A percentile compares a stretch with the other conserved stretches of the same genome.
phyloP scores from a whole-genome alignment of 1,140 invertebrate species.

The Drosophila ercepeae region DNA sequence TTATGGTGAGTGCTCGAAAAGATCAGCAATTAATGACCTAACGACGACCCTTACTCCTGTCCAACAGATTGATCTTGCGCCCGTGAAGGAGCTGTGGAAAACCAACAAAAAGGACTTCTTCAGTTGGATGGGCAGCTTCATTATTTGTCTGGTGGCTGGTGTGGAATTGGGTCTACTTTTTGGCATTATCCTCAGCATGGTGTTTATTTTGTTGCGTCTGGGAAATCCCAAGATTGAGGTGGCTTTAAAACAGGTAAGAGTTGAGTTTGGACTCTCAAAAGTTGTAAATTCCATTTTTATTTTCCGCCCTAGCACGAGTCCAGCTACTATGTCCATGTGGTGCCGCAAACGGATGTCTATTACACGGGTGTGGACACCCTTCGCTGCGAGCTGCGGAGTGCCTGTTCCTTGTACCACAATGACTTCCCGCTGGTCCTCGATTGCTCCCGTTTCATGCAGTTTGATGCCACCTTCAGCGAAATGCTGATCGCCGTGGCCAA shows the following conservation, averaged over 20 bases:
- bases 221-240: constrained; percentile 90
- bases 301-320: constrained; percentile 47
- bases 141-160: constrained; percentile 90
- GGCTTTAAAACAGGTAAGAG: constrained; percentile 86
- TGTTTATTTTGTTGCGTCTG: constrained; percentile 91
- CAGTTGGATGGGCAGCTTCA: constrained; percentile 90
- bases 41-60: not conserved
- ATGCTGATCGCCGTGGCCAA: constrained; percentile 83
- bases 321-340: constrained; percentile 85
- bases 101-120: constrained; percentile 88
- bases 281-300: not conserved
- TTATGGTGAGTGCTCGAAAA: constrained; percentile 87
- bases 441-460: constrained; percentile 85
- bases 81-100: constrained; percentile 89
- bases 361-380: constrained; percentile 88
- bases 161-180: constrained; percentile 95
- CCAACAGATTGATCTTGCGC: constrained; percentile 87
- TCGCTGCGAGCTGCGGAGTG: constrained; percentile 84
- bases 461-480: constrained; percentile 88
- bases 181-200: constrained; percentile 92
- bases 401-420: constrained; percentile 76
- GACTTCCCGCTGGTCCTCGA: constrained; percentile 86
- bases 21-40: not conserved
- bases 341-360: constrained; percentile 86
- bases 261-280: not conserved